Evolutionary conservation across 2,113 vertebrate species (phyloP).

Genomic region (Carollia perspicillata): DNA sequence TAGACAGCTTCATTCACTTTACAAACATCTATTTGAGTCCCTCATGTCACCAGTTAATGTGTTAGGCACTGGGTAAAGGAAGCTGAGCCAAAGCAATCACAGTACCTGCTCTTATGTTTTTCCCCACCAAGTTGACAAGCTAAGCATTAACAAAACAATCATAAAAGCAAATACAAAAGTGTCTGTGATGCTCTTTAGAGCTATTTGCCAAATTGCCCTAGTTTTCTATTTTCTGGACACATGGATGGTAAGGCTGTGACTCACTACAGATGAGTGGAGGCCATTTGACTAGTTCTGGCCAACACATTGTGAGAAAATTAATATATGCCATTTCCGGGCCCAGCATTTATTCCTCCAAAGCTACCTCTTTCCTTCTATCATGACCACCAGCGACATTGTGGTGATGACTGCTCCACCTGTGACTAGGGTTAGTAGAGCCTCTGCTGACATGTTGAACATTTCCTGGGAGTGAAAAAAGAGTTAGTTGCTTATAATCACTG

Average conservation of each 20-base stretch:
- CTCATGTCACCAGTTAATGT: background rate
- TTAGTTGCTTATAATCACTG: background rate
- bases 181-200: background rate
- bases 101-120: background rate
- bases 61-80: background rate
- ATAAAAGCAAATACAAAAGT: background rate
- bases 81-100: background rate
- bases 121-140: background rate
- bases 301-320: background rate
- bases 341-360: background rate
- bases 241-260: background rate
- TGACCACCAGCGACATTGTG: background rate
- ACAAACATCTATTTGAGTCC: background rate
- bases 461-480: background rate
- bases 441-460: rapidly evolving
- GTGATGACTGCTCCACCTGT: background rate
- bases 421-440: background rate
- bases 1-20: background rate
- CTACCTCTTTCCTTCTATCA: background rate
- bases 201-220: background rate
- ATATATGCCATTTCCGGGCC: background rate
- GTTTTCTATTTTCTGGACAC: background rate
- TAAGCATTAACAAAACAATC: background rate
- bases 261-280: background rate
- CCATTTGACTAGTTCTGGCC: background rate